Percentiles rank a stretch among this genome's conserved stretches.
Evolutionary conservation across 1,140 invertebrate genomes (phyloP).

Genomic region (Melanaphis sacchari): DNA sequence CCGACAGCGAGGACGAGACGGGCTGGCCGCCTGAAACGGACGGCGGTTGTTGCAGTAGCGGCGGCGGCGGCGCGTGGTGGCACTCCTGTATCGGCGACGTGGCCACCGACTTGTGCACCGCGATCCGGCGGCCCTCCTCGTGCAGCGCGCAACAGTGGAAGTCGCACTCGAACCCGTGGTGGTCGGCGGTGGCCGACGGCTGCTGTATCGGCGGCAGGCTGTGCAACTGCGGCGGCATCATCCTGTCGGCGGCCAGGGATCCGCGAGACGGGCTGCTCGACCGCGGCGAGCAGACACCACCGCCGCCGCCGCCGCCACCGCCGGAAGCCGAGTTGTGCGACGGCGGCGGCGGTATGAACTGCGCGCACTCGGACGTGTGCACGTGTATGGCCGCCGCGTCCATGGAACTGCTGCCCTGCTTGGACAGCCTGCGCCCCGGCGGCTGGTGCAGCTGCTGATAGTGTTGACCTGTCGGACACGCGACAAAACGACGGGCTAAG

Average conservation of each 20-base stretch:
- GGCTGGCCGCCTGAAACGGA: conserved; percentile 82
- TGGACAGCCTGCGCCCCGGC: conserved; percentile 66
- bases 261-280: background rate
- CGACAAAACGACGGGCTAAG: background rate
- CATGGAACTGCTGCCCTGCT: conserved; percentile 75
- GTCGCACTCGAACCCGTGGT: conserved; percentile 86
- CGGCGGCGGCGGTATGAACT: background rate
- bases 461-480: background rate
- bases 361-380: conserved; percentile 28
- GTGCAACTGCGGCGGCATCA: conserved; percentile 64
- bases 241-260: background rate
- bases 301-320: background rate
- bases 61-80: conserved; percentile 72
- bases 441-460: background rate
- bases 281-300: background rate
- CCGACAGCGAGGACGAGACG: conserved; percentile 67
- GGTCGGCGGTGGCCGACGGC: conserved; percentile 63
- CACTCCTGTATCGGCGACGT: conserved; percentile 89
- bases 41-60: conserved; percentile 61
- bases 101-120: conserved; percentile 87
- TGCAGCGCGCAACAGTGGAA: conserved; percentile 94
- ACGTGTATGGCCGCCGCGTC: conserved; percentile 72
- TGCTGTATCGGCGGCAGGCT: conserved; percentile 60
- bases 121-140: conserved; percentile 88
- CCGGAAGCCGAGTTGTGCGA: background rate